Conservation (phyloP, 2,888 invertebrate genomes). For the Frankliniella fusca region DNA sequence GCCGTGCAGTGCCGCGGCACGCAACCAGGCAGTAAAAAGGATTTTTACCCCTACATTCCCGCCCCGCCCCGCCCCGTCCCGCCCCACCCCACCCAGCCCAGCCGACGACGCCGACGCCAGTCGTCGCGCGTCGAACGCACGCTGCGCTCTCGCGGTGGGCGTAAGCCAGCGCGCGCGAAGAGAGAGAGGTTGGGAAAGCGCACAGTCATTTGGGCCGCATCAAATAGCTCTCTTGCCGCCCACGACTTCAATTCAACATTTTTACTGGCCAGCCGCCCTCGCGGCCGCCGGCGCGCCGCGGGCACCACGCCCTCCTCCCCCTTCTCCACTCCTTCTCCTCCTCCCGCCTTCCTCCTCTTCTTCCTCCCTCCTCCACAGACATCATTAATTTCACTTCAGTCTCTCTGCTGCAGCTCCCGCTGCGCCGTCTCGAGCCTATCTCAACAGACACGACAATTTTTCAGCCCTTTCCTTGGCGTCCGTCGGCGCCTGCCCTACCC, state of each 20-base stretch:
- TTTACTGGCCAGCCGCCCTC: no score
- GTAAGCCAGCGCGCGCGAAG: not conserved
- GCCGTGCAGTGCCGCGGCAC: not conserved
- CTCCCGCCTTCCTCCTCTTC: no score
- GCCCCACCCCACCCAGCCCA: not conserved
- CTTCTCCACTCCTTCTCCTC: no score
- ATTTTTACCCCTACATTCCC: not conserved
- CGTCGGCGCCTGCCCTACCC: no score
- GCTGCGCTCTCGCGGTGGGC: not conserved
- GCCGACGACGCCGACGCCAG: not conserved
- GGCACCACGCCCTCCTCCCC: no score
- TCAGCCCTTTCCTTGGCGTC: not conserved
- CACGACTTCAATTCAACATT: not conserved
- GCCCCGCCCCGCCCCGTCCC: not conserved
- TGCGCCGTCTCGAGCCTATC: not conserved
- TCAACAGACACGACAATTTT: not conserved
- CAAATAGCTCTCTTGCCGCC: conserved; percentile 7
- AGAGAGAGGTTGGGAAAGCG: conserved; percentile 20
- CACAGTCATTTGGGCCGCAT: not conserved
- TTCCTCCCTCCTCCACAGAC: not conserved
- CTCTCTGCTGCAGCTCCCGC: not conserved
- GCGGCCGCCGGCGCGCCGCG: no score
- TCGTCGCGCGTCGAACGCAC: not conserved
- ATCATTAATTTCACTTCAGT: not conserved
- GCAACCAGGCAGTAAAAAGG: not conserved